Evolutionary conservation across 1,140 invertebrate species (phyloP), one percentile per base, ranked within the genome.

Genomic region (Neuroterus valhalla): DNA sequence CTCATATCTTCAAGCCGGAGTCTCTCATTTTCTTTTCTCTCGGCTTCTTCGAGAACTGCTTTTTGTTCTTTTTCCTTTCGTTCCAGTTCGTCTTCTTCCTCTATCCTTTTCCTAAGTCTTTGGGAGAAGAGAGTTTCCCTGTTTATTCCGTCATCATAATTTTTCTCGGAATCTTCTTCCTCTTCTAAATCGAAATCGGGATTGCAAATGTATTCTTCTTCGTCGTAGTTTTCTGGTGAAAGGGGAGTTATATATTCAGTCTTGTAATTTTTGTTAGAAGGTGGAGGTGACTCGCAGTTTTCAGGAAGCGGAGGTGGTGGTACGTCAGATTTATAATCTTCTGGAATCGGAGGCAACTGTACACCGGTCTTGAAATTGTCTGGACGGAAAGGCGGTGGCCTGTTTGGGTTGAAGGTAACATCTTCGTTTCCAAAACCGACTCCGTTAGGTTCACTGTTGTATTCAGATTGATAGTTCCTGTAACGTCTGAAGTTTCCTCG

Each of bases 71-170:
- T 38, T 46, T 48, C 19, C 23, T 52, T 55, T 68, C 11, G 3
- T 38, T 80, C 81, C 17, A 71, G 69, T 38, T 79, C 75, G 31
- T 82, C 73, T 52, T 83, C 76, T 17, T 85, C 75, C 1, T 50
- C 21, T 3, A 88, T 67, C 75, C 70, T 87, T 69, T 84, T 86
- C 23, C 73, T 71, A 15, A 88, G 73, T 67, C 88, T 80, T 73
- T 87, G 78, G 1, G 82, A 83, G 76, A 84, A 89, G 17, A 89
- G 0, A 8, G 88, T 89, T 1, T 46, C 68, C 31, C 70, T 75
- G 1, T 72, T 68, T 11, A 66, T 52, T 15, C 75, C 45, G 12
- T 66, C 77, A 10, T 80, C 45, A 10, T 55, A 78, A 6, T 80
- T 78, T 67, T 75, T 79, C 50, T 76, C 72, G 19, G 69, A 71